Evolutionary conservation across 1,140 invertebrate genomes (phyloP), one percentile per base, ranked within the genome.

Genomic region (Zaprionus kolodkinae): DNA sequence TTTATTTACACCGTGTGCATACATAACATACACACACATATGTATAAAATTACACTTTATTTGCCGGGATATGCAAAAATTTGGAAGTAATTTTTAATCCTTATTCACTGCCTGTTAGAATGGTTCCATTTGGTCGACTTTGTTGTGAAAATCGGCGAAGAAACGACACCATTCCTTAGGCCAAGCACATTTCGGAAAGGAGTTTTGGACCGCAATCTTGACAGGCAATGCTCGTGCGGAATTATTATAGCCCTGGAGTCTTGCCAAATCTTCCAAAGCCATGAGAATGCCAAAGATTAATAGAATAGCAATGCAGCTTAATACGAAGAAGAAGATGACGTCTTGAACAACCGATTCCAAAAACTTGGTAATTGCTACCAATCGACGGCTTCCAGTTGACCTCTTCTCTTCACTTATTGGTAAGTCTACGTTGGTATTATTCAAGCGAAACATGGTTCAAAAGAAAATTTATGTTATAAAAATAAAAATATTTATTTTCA

Each of bases 91-190:
- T 30, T 60, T 60, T 27, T n/a, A 43, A 27, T n/a, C 3, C n/a
- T 6, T 6, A 40, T 4, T 40, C 2, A 40, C 6, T 30, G 27
- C 27, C 27, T 30, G 27, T 6, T 30, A 30, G 6, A 30, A 30
- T 5, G 27, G 27, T 6, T 30, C 27, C 6, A 6, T 6, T 30
- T 30, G 27, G 27, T 30, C 6, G 1, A 30, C 27, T 4, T 6
- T 30, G 27, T 30, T 30, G 27, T 6, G 3, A 6, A 30, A 30
- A 30, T 30, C 27, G 27, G 27, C 1, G 27, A 30, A 17, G 6
- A 62, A 15, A n/a, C 27, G 60, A 48, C 48, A 54, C 48, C 48
- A 65, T 15, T 36, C 33, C 6, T 3, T 6, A 12, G 63, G 50
- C 63, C 50, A 65, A 36, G 10, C 2, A 12, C 35, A 64, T 27